Evolutionary conservation across 2,797 vertebrate species (phyloP).

Genomic region (Pelochelys cantorii): DNA sequence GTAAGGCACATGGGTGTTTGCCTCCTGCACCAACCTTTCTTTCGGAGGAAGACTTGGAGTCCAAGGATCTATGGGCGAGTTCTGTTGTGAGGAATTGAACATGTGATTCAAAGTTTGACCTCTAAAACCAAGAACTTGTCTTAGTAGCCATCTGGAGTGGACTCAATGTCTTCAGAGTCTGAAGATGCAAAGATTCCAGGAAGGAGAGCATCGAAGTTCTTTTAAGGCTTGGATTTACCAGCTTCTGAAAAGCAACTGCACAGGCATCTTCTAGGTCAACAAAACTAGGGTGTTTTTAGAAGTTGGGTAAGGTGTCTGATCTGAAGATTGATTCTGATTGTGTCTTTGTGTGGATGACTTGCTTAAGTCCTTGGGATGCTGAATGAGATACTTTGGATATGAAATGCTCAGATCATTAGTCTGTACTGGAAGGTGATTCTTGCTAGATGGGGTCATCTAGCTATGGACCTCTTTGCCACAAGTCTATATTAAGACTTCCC

Average conservation of each 20-base stretch:
- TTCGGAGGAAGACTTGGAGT: neutral
- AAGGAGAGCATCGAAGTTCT: neutral
- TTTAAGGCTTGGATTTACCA: neutral
- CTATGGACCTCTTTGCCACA: neutral
- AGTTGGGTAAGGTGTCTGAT: neutral
- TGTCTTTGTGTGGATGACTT: neutral
- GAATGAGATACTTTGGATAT: neutral
- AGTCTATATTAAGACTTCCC: neutral
- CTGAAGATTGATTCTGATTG: accelerated
- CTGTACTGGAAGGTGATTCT: neutral
- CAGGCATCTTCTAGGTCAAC: neutral
- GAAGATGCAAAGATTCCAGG: neutral
- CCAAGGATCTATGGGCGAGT: neutral
- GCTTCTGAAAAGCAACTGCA: neutral
- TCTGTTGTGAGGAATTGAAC: neutral
- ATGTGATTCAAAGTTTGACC: neutral
- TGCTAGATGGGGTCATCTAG: neutral
- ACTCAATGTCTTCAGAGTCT: neutral
- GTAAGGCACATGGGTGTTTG: neutral
- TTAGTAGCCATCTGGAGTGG: neutral
- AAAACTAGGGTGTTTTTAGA: neutral
- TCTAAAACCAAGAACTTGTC: neutral
- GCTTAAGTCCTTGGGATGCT: neutral
- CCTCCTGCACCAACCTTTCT: neutral
- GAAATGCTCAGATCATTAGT: neutral